A percentile compares a stretch with the other conserved stretches of the same genome.
These are phyloP conservation scores for Andrena dorsata DNA, from an alignment of 2,888 invertebrate species.

Conservation along the genomic window DNA sequence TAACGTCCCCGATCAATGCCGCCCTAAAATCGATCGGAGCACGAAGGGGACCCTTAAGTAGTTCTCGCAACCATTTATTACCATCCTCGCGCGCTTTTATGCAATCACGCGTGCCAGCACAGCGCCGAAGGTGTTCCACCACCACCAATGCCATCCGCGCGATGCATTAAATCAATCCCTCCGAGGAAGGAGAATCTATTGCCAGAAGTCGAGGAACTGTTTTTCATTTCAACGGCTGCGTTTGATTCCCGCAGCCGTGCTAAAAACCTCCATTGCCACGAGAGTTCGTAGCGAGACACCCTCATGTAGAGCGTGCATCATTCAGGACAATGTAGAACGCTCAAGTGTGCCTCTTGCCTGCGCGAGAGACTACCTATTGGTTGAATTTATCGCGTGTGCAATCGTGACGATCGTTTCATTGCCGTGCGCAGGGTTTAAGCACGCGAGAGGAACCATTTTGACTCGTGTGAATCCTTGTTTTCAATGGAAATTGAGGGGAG, in stretches of 20 bases:
- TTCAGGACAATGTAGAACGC: slow-evolving; percentile 22
- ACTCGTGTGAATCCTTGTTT: background rate
- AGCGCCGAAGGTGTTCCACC: slow-evolving; percentile 25
- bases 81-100: slow-evolving; percentile 33
- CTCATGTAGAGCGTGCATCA: slow-evolving; percentile 6
- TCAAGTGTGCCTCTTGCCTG: slow-evolving; percentile 33
- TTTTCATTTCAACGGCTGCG: slow-evolving; percentile 51
- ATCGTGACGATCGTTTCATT: slow-evolving; percentile 11
- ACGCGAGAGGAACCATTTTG: background rate
- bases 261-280: slow-evolving; percentile 46
- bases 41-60: slow-evolving; percentile 14
- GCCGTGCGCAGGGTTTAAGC: background rate
- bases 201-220: slow-evolving; percentile 34
- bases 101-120: slow-evolving; percentile 43
- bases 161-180: slow-evolving; percentile 57
- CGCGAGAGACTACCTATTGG: background rate
- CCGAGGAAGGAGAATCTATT: slow-evolving; percentile 22
- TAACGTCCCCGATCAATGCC: background rate
- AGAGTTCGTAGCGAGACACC: background rate
- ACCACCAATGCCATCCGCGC: slow-evolving; percentile 27
- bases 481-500: background rate
- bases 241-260: slow-evolving; percentile 27
- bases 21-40: slow-evolving; percentile 40
- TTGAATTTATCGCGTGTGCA: slow-evolving; percentile 5
- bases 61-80: slow-evolving; percentile 40